Base-by-base conservation (phyloP, 2,113 vertebrate species). In the Redunca redunca region DNA sequence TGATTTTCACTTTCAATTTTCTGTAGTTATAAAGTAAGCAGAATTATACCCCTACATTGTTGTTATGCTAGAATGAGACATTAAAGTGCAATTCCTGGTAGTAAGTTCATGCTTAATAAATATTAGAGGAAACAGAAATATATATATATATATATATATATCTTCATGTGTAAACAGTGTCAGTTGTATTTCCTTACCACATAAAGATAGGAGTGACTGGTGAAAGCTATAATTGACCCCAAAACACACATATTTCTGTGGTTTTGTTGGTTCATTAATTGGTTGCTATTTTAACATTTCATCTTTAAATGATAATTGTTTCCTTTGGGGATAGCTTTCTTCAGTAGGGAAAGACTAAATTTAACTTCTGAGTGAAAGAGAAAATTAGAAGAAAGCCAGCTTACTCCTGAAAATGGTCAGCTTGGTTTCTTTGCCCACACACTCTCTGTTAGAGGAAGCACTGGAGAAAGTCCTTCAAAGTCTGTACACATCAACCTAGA, bases 81-180 rank as follows among this genome's bases (percentile, higher is more conserved):
- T 19, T n/a, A 81, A 3, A 13, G 25, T 40, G 5, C 14, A 78
- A 17, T 52, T 57, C 17, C 80, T 84, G 71, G 60, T 26, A 55
- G 43, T 71, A 83, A 92, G 43, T 46, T 71, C 19, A 52, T 71
- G n/a, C 28, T 84, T 87, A 83, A 48, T 92, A 88, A 96, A 89
- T 36, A 21, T 81, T 82, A 50, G 28, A 50, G 78, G 28, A 81
- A 81, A 50, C 28, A 80, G 14, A 78, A 78, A 77, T 26, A 60
- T 28, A 60, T 6, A 62, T 30, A 62, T 16, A 62, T 13, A 77
- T 43, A 28, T 28, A 23, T 40, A 25, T n/a, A 36, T 21, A 25
- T 7, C 10, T 82, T 62, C 11, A 4, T 30, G 21, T 21, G 25
- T 53, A 40, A 90, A 57, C 6, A 25, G 2, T 36, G 48, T 46